Evolutionary conservation across 2,113 vertebrate species (phyloP).

Genomic region (Crypturellus undulatus): DNA sequence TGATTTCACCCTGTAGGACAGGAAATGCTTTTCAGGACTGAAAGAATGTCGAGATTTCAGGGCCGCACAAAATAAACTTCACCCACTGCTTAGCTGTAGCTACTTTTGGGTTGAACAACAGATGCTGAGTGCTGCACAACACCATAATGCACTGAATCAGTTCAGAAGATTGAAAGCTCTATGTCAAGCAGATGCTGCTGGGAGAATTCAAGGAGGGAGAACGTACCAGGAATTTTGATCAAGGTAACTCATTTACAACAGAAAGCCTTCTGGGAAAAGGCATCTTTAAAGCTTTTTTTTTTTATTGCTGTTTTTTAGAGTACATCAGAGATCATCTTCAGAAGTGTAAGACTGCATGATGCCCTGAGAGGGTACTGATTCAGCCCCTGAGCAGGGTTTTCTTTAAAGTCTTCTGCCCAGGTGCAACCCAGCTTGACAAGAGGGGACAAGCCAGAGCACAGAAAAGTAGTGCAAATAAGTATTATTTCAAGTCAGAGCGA

Average conservation of each 20-base stretch:
- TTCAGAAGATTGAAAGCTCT: neutral
- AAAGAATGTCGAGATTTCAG: neutral
- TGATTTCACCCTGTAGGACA: neutral
- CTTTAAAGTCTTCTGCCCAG: neutral
- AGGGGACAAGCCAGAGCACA: neutral
- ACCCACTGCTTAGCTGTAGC: neutral
- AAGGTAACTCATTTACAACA: neutral
- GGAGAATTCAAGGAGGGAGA: neutral
- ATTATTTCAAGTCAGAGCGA: neutral
- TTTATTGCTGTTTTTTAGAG: neutral
- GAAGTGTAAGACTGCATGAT: neutral
- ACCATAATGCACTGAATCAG: neutral
- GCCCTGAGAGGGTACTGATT: neutral
- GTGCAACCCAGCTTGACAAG: neutral
- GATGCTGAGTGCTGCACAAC: neutral
- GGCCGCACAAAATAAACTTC: neutral
- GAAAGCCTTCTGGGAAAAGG: neutral
- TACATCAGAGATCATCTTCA: neutral
- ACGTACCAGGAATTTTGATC: neutral
- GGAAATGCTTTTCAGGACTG: neutral
- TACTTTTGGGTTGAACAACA: neutral
- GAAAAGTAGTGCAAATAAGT: neutral
- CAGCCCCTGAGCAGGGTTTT: neutral
- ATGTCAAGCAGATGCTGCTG: neutral
- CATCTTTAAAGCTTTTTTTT: neutral